These are phyloP conservation scores for Heterocephalus glaber DNA, from an alignment of 2,113 vertebrate genomes.

Conservation along the genomic window DNA sequence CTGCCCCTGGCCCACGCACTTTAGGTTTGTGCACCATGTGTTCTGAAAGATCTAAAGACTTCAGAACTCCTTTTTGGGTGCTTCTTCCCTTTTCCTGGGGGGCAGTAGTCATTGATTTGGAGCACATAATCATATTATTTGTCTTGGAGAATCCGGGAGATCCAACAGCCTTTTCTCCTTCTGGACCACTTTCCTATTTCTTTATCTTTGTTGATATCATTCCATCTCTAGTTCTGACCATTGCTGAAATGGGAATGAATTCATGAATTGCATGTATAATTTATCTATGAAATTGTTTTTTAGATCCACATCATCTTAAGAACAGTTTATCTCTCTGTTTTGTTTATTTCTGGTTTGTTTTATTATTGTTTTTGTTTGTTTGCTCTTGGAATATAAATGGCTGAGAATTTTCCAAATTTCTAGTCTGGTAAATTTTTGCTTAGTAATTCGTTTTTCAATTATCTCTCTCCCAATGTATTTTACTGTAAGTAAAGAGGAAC, in stretches of 20 bases:
- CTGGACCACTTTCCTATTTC: not conserved
- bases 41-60: not conserved
- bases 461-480: not conserved
- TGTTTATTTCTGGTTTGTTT: not conserved
- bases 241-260: not conserved
- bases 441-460: not conserved
- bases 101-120: not conserved
- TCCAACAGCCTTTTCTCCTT: not conserved
- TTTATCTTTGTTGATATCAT: not conserved
- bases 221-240: not conserved
- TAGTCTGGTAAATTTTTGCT: not conserved
- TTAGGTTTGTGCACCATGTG: not conserved
- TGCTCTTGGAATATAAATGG: not conserved
- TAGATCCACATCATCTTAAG: not conserved
- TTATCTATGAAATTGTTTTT: not conserved
- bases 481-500: not conserved
- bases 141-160: not conserved
- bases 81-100: not conserved
- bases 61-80: not conserved
- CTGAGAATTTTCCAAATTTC: not conserved
- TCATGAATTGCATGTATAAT: not conserved
- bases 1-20: fast-evolving
- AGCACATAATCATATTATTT: not conserved
- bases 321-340: not conserved
- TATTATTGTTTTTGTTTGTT: not conserved